A percentile compares a stretch with the other conserved stretches of the same genome.
These are phyloP conservation scores for Drosophila tani DNA, from an alignment of 1,140 invertebrate species.

Conservation along the genomic window DNA sequence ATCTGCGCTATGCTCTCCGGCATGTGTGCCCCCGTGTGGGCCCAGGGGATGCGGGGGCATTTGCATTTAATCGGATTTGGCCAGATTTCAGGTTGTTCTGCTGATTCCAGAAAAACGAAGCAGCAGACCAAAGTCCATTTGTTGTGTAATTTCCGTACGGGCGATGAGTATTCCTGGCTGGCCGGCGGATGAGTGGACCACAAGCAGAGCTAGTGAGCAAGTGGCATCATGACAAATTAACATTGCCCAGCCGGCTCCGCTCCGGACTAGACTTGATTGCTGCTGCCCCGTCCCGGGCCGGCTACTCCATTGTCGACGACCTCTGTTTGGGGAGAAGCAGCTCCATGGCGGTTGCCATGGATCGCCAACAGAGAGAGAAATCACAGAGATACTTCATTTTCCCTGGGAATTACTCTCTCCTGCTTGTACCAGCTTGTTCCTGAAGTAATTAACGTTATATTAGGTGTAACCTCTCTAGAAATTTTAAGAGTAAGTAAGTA, in stretches of 20 bases:
- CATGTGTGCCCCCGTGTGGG: slow-evolving; percentile 20
- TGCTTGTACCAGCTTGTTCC: not conserved
- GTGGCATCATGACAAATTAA: slow-evolving; percentile 81
- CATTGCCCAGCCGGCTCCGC: slow-evolving; percentile 60
- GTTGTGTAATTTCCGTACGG: slow-evolving; percentile 69
- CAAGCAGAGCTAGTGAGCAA: slow-evolving; percentile 55
- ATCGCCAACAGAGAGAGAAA: not conserved
- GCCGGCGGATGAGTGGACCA: slow-evolving; percentile 47
- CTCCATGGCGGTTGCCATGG: slow-evolving; percentile 13
- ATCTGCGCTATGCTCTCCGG: slow-evolving; percentile 52
- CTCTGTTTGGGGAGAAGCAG: not conserved
- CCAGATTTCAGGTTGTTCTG: slow-evolving; percentile 75
- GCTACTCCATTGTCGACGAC: slow-evolving; percentile 17
- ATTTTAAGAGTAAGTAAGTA: not conserved
- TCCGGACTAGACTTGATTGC: slow-evolving; percentile 37
- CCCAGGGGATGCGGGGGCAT: slow-evolving; percentile 43
- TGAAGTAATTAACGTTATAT: not conserved
- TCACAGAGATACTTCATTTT: slow-evolving; percentile 4
- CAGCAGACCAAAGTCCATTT: slow-evolving; percentile 63
- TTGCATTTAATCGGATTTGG: slow-evolving; percentile 82
- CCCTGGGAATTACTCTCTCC: not conserved
- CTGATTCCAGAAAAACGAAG: slow-evolving; percentile 49
- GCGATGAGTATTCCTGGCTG: slow-evolving; percentile 22
- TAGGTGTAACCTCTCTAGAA: not conserved
- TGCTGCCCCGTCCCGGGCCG: slow-evolving; percentile 14